A percentile compares a stretch with the other conserved stretches of the same genome.
Evolutionary conservation across 2,113 vertebrate species (phyloP).

Genomic region (Eptesicus fuscus): DNA sequence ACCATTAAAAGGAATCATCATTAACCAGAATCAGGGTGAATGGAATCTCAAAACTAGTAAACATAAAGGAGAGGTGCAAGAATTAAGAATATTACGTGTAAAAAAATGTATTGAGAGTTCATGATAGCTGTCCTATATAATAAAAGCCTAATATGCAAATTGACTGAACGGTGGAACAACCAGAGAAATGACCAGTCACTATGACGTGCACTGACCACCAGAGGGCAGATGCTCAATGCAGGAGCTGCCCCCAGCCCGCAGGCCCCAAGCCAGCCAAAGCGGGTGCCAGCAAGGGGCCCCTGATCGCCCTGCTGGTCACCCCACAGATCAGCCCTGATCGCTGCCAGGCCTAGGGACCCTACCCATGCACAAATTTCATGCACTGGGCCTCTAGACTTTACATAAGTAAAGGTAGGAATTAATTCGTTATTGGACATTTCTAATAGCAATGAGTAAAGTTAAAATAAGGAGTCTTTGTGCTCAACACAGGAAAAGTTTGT

Average conservation of each 20-base stretch:
- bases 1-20: not conserved
- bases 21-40: not conserved
- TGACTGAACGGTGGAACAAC: too few species aligned
- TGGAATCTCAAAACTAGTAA: not conserved
- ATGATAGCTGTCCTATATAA: not conserved
- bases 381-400: not conserved
- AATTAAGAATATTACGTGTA: not conserved
- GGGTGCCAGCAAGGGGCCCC: too few species aligned
- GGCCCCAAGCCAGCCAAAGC: too few species aligned
- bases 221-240: too few species aligned
- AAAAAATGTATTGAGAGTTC: not conserved
- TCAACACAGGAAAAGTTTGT: not conserved
- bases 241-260: too few species aligned
- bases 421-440: not conserved
- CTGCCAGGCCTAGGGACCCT: too few species aligned
- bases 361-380: too few species aligned
- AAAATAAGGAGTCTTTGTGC: not conserved
- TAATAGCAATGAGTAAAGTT: not conserved
- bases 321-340: too few species aligned
- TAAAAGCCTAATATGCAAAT: too few species aligned
- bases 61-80: not conserved
- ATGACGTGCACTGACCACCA: too few species aligned
- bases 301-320: too few species aligned
- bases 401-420: not conserved
- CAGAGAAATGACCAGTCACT: too few species aligned